These are phyloP conservation scores for Ursus arctos DNA, from an alignment of 2,113 vertebrate genomes.

Conservation along the genomic window DNA sequence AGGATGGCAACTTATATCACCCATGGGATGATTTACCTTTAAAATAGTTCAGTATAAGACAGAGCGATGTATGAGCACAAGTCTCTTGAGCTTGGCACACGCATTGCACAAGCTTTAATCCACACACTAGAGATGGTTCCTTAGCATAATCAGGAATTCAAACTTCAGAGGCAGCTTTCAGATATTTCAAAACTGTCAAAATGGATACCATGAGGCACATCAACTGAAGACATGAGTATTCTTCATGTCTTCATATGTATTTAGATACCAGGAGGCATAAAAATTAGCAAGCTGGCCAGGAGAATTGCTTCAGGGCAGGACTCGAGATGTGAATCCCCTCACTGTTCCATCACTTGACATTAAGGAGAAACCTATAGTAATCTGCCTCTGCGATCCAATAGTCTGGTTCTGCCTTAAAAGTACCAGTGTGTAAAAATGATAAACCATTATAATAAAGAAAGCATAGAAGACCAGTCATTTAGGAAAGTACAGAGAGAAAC, in stretches of 20 bases:
- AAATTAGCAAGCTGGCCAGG: neutral
- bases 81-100: no score
- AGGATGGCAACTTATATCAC: neutral
- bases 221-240: neutral
- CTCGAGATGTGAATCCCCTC: no score
- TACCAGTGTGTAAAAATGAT: neutral
- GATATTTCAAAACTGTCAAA: neutral
- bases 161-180: neutral
- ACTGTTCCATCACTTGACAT: fast-evolving
- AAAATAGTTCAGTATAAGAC: neutral
- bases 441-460: neutral
- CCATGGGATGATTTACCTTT: neutral
- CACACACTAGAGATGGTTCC: neutral
- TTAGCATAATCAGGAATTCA: neutral
- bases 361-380: neutral
- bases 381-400: neutral
- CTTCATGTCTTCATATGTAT: neutral
- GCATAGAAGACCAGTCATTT: no score
- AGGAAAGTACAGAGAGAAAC: neutral
- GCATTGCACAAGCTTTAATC: neutral
- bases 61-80: no score
- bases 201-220: neutral
- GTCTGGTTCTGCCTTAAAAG: neutral
- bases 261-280: neutral
- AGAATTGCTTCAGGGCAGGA: neutral